A percentile compares a stretch with the other conserved stretches of the same genome.
Evolutionary conservation across 2,888 invertebrate species (phyloP).

Genomic region (Tuberolachnus salignus): DNA sequence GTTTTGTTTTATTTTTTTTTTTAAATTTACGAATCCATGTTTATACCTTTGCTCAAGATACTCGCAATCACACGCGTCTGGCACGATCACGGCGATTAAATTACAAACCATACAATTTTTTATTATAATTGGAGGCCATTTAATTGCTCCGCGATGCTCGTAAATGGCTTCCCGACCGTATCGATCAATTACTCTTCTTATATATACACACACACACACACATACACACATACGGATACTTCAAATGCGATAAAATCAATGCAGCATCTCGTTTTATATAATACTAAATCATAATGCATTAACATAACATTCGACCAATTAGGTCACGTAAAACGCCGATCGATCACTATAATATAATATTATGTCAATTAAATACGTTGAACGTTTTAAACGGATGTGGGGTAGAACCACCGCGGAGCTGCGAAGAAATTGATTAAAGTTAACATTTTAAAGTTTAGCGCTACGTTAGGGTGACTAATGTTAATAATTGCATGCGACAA

Average conservation of each 20-base stretch:
- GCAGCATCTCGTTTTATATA: conserved; percentile 16
- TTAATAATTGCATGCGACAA: too few relatives aligned
- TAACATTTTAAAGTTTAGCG: too few relatives aligned
- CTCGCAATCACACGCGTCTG: not conserved
- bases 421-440: too few relatives aligned
- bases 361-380: not conserved
- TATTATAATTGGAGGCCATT: conserved; percentile 23
- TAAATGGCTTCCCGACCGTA: conserved; percentile 24
- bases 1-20: not conserved
- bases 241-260: conserved; percentile 28
- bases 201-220: too few relatives aligned
- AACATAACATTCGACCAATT: conserved; percentile 6
- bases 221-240: not conserved
- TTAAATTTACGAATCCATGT: not conserved
- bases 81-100: conserved; percentile 32
- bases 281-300: conserved; percentile 27
- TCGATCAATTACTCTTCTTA: conserved; percentile 16
- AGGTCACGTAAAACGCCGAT: conserved; percentile 8
- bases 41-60: not conserved
- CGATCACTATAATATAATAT: not conserved
- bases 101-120: conserved; percentile 16
- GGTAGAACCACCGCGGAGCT: too few relatives aligned
- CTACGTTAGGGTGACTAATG: too few relatives aligned
- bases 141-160: conserved; percentile 29
- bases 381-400: too few relatives aligned